Evolutionary conservation across 1,140 invertebrate species (phyloP).

Genomic region (Hydropsyche tenuis): DNA sequence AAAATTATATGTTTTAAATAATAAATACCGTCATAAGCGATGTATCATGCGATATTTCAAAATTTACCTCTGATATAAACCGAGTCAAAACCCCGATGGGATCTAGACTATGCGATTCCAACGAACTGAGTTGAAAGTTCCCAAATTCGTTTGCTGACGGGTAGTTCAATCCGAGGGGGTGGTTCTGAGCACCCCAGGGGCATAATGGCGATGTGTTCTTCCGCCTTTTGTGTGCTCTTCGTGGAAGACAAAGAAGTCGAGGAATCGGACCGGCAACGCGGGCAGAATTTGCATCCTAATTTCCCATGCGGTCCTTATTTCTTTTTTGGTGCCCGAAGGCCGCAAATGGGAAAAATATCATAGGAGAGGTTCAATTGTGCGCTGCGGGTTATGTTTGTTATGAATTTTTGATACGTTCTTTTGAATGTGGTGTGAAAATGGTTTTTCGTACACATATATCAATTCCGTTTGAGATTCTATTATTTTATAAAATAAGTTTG

Average conservation of each 20-base stretch:
- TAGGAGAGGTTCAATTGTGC: background rate
- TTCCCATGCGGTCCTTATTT: constrained; percentile 48
- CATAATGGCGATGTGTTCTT: background rate
- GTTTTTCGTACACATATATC: no score
- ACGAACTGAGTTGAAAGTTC: constrained; percentile 4
- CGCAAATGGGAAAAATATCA: background rate
- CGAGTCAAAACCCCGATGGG: no score
- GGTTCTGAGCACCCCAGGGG: constrained; percentile 9
- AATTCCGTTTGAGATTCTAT: no score
- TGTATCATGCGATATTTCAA: constrained; percentile 3
- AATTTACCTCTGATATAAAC: background rate
- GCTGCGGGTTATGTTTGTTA: no score
- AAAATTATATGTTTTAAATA: no score
- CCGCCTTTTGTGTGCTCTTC: constrained; percentile 27
- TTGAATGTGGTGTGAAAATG: no score
- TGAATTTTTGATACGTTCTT: background rate
- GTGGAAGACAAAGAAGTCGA: constrained; percentile 39
- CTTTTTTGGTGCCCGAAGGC: constrained; percentile 35
- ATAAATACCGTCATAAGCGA: no score
- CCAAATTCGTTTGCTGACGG: background rate
- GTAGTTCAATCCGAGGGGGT: no score
- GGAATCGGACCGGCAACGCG: constrained; percentile 35
- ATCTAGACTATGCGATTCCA: no score
- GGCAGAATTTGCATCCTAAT: constrained; percentile 48
- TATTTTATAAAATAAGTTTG: no score